phyloP scores from a whole-genome alignment of 2,113 vertebrate genomes.

The Carassius gibelio region DNA sequence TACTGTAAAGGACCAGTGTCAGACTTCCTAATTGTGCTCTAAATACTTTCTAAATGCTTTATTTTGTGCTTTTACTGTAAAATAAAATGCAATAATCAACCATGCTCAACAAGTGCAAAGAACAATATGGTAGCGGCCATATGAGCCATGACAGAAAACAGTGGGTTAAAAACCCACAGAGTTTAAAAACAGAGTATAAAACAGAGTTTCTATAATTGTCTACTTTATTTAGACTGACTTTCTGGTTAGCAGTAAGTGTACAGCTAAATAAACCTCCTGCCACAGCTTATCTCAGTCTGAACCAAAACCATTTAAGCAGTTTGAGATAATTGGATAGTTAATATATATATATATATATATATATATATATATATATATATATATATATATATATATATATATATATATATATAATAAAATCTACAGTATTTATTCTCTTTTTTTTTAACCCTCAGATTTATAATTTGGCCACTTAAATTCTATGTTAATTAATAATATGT shows the following conservation, averaged over 20 bases:
- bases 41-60: neutral
- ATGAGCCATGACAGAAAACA: neutral
- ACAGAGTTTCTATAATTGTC: neutral
- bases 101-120: neutral
- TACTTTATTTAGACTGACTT: neutral
- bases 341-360: too few species aligned
- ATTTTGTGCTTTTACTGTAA: neutral
- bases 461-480: neutral
- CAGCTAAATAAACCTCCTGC: neutral
- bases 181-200: neutral
- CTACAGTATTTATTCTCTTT: neutral
- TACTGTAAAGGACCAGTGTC: neutral
- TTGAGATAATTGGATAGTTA: slow-evolving; percentile 8
- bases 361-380: too few species aligned
- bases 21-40: neutral
- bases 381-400: too few species aligned
- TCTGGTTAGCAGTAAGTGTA: neutral
- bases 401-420: neutral
- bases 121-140: neutral
- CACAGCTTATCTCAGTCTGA: neutral
- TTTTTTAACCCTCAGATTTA: neutral
- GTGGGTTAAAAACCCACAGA: neutral
- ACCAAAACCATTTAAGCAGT: neutral
- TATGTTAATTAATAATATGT: slow-evolving; percentile 24
- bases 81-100: slow-evolving; percentile 8